Base-by-base conservation (phyloP, 1,140 invertebrate genomes). In the Papilio xuthus region DNA sequence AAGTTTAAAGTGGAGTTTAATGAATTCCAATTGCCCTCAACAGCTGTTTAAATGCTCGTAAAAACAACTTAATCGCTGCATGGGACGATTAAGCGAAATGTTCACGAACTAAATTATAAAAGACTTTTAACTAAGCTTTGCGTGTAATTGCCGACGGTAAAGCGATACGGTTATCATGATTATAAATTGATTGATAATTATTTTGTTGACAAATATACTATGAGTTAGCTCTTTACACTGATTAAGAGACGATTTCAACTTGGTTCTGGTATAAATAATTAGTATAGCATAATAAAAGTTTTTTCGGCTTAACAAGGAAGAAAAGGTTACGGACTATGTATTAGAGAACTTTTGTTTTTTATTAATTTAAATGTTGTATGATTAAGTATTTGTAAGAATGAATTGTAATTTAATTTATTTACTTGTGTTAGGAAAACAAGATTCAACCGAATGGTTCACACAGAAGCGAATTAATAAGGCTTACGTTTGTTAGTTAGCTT, bases 11-110 rank as follows among this genome's bases (percentile, higher is more conserved):
- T 78, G 84, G 81, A 81, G 78, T 79, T 63, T 80, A 81, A 83
- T 83, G 81, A 85, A 83, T 84, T 82, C 73, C 84, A 86, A 86
- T 86, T 82, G 50, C 60, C 37, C 76, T 84, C 82, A 82, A 85
- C 81, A 81, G 80, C 80, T 82, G 79, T 50, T 82, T 80, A 83
- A 83, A 80, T 60, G 79, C 72, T 75, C 74, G 79, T 86, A 83
- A 86, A 85, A 77, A 79, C 74, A 23, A 74, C 70, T 81, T 84
- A 83, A 86, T 83, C 77, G 77, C 13, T 37, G 53, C 20, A 28
- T 47, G 23, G 50, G 78, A 44, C 80, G 81, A 85, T 81, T 80
- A 74, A 80, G 80, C 78, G 72, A 83, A 84, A 84, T 84, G 74
- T 69, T 76, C 37, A 74, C 71, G 80, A 79, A 77, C 80, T 56